phyloP scores from a whole-genome alignment of 2,797 vertebrate species.

The Leptodactylus fallax region DNA sequence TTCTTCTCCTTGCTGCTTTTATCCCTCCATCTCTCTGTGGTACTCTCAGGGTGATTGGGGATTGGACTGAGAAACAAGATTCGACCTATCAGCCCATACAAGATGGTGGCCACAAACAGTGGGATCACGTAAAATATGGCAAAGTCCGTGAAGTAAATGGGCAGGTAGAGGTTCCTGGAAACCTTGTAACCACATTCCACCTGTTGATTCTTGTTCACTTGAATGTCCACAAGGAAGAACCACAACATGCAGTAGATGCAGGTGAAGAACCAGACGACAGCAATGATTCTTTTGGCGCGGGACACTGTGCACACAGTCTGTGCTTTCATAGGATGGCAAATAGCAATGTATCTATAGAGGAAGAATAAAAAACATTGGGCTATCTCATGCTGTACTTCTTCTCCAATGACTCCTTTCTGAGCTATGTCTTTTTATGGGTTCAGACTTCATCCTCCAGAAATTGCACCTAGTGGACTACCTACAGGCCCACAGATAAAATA shows the following conservation, averaged over 20 bases:
- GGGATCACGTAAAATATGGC: constrained; percentile 82
- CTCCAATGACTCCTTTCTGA: neutral
- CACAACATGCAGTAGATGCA: constrained; percentile 84
- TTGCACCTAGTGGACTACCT: neutral
- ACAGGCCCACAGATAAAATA: neutral
- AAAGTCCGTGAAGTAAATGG: constrained; percentile 87
- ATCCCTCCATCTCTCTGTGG: constrained; percentile 60
- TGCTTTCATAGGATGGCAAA: constrained; percentile 83
- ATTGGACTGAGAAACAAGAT: constrained; percentile 80
- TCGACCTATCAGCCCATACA: constrained; percentile 82
- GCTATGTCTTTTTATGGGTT: neutral
- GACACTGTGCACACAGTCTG: constrained; percentile 82
- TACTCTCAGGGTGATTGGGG: constrained; percentile 70
- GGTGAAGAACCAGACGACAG: constrained; percentile 78
- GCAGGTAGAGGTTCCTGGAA: constrained; percentile 83
- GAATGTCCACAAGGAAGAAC: constrained; percentile 86
- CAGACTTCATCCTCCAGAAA: neutral
- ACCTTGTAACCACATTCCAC: constrained; percentile 83
- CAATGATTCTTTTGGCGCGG: constrained; percentile 80
- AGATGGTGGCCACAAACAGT: constrained; percentile 78
- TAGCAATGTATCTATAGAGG: constrained; percentile 80
- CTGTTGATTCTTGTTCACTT: constrained; percentile 72
- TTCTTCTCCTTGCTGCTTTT: constrained; percentile 71
- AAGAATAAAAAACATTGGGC: neutral
- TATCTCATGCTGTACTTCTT: neutral